A percentile compares a stretch with the other conserved stretches of the same genome.
Conservation (phyloP, 2,888 invertebrate species). For the Hirtodrosophila trivittata region DNA sequence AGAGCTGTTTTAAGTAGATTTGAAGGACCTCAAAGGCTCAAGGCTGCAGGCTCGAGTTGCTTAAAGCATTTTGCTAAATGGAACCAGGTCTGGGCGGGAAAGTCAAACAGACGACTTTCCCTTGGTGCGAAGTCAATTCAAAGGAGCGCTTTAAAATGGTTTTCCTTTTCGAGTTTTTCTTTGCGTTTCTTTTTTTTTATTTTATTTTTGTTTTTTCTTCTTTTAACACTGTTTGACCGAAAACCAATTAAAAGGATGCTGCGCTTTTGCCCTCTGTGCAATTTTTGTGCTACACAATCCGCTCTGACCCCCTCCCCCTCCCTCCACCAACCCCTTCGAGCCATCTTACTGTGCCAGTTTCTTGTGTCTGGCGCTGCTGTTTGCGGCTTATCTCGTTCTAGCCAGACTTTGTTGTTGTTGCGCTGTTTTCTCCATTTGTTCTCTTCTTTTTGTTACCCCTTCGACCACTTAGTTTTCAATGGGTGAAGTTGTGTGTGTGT, state of each 20-base stretch:
- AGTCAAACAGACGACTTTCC: no score
- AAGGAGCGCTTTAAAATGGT: constrained; percentile 36
- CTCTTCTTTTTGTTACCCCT: constrained; percentile 5
- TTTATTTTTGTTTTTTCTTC: not conserved
- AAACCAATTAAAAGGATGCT: constrained; percentile 64
- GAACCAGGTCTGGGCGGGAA: no score
- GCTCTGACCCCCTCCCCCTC: not conserved
- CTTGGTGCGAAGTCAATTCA: constrained; percentile 30
- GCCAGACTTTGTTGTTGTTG: constrained; percentile 43
- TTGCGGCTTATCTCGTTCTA: constrained; percentile 65
- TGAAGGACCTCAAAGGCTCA: not conserved
- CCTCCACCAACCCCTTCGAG: not conserved
- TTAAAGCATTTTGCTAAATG: no score
- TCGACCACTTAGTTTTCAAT: constrained; percentile 35
- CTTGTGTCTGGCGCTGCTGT: constrained; percentile 53
- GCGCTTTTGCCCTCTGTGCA: constrained; percentile 47
- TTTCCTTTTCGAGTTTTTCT: not conserved
- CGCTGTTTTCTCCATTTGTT: not conserved
- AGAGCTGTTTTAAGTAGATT: not conserved
- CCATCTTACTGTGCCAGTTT: constrained; percentile 23
- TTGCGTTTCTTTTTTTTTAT: constrained; percentile 4
- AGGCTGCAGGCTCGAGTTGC: not conserved
- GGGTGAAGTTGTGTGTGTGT: constrained; percentile 14
- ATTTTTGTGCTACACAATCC: constrained; percentile 36
- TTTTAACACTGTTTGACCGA: constrained; percentile 41